Evolutionary conservation across 2,797 vertebrate genomes (phyloP), one percentile per base, ranked within the genome.

Genomic region (Trematocara caparti): DNA sequence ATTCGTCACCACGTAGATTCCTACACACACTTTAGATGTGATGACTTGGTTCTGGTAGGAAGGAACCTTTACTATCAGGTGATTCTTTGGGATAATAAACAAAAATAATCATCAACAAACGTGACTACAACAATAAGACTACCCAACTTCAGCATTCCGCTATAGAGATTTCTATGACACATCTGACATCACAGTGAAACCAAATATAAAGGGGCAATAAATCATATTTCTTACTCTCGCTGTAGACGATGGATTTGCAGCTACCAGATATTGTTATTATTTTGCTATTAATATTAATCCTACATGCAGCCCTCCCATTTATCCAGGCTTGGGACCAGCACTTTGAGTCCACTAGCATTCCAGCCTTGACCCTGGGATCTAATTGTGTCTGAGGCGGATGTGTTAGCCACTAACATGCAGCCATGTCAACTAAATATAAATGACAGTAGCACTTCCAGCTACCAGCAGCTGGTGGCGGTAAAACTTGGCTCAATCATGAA

Each of bases 11-110:
- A 99, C 97, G 24, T 97, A 99, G 73, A 99, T 97, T 76, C 97
- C 98, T 92, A 99, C 97, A 17, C 97, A 97, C 66, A 99, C 97
- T 55, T 97, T 91, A 50, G 97, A 95, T 80, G 95, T 95, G 94
- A 99, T 97, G 75, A 95, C 93, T 89, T 95, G 97, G 94, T 98
- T 97, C 48, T 98, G 97, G 95, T 99, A 99, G 6, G 98, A 97
- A 73, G 99, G 99, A 91, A 98, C 98, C 91, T 98, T 99, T 84
- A 99, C 98, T 90, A 99, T 98, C 90, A 99, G 95, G 94, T 99
- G 99, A 95, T 99, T 99, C 99, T 99, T 92, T 34, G 15, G 21
- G 40, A 62, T 17, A 13, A 85, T 43, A n/a, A 34, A n/a, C 3
- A 6, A 47, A 72, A 24, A 21, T 10, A 4, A 79, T 43, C 4